A percentile compares a stretch with the other conserved stretches of the same genome.
These are phyloP conservation scores for Gambusia affinis DNA, from an alignment of 2,113 vertebrate species.

Conservation along the genomic window DNA sequence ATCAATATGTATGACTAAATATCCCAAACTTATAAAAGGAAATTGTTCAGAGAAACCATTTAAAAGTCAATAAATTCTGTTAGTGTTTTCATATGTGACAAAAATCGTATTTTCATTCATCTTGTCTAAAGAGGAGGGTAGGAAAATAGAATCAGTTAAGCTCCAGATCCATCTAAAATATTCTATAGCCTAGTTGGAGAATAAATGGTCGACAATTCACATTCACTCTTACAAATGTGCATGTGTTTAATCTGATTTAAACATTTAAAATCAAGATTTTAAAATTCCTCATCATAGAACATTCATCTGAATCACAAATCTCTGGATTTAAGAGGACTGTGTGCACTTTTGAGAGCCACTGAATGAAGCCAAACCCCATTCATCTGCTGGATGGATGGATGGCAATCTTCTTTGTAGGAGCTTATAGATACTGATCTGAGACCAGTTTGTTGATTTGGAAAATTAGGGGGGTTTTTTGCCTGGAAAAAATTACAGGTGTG, in stretches of 20 bases:
- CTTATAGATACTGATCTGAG: conserved; percentile 38
- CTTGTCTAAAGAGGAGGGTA: background rate
- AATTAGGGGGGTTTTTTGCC: background rate
- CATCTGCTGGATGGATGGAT: conserved; percentile 29
- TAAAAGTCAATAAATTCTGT: background rate
- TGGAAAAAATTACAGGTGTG: conserved; percentile 6
- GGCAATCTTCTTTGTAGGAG: conserved; percentile 29
- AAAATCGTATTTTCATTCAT: background rate
- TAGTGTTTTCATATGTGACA: background rate
- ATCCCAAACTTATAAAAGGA: no score
- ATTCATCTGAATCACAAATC: background rate
- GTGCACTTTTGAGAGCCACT: background rate
- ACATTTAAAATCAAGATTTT: background rate
- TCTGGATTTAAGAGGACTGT: background rate
- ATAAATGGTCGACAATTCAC: background rate
- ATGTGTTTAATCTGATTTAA: no score
- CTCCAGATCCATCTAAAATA: no score
- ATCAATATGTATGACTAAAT: background rate
- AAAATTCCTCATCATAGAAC: background rate
- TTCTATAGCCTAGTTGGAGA: background rate
- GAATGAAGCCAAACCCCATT: background rate
- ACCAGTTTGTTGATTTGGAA: conserved; percentile 15
- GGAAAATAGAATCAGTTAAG: no score
- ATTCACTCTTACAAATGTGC: no score
- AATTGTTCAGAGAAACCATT: no score